Percentiles rank a stretch among this genome's conserved stretches.
phyloP scores from a whole-genome alignment of 2,888 invertebrate genomes.

The Plemyria rubiginata region DNA sequence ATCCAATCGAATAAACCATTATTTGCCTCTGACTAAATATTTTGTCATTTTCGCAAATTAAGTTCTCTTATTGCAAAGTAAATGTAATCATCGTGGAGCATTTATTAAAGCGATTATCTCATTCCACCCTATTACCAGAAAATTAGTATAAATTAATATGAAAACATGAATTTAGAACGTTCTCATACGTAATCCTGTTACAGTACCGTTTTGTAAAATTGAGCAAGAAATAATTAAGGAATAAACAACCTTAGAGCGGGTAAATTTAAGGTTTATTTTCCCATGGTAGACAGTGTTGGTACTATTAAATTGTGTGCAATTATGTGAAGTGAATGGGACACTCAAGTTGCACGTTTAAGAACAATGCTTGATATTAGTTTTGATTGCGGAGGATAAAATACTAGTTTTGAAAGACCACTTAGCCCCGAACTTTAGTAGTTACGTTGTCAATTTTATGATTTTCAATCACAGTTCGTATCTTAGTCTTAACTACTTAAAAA shows the following conservation, averaged over 20 bases:
- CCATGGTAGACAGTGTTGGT: conserved; percentile 1
- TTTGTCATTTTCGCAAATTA: conserved; percentile 7
- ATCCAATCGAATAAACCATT: too few relatives aligned
- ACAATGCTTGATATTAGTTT: conserved; percentile 30
- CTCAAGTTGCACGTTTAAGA: conserved; percentile 28
- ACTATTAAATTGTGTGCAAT: conserved; percentile 28
- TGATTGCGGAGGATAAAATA: conserved; percentile 18
- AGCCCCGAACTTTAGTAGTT: conserved; percentile 1
- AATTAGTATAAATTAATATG: conserved; percentile 26
- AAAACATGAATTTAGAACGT: conserved; percentile 22
- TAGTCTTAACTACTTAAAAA: too few relatives aligned
- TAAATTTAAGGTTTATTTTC: conserved; percentile 6
- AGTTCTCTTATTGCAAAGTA: conserved; percentile 1
- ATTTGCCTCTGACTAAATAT: too few relatives aligned
- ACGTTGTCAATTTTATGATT: not conserved
- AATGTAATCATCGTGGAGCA: conserved; percentile 4
- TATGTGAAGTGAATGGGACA: conserved; percentile 35
- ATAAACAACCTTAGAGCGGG: not conserved
- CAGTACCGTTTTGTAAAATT: conserved; percentile 16
- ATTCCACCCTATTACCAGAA: conserved; percentile 15
- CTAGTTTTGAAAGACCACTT: conserved; percentile 25
- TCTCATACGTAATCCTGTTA: conserved; percentile 22
- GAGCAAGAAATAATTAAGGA: conserved; percentile 3
- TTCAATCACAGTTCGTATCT: not conserved
- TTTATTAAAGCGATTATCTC: conserved; percentile 12